Conservation (phyloP, 2,113 vertebrate genomes). For the Azemiops feae region DNA sequence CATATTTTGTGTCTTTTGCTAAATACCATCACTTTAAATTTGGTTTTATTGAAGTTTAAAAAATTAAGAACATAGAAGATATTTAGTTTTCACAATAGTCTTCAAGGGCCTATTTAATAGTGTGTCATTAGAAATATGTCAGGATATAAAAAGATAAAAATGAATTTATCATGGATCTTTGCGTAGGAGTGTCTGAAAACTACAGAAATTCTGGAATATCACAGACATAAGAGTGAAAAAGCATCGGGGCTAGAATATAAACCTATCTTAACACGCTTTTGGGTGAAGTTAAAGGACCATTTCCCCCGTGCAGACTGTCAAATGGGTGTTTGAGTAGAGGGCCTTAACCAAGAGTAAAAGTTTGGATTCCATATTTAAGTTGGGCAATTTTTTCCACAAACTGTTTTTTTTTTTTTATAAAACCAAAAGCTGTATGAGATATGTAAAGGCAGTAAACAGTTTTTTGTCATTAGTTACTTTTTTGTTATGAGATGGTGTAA, state of each 20-base stretch:
- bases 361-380: neutral
- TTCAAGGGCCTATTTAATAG: neutral
- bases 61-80: neutral
- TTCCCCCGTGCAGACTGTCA: neutral
- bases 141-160: neutral
- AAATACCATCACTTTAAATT: neutral
- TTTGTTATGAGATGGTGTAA: too few species aligned
- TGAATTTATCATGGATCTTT: neutral
- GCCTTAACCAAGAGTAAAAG: neutral
- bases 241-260: neutral
- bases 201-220: neutral
- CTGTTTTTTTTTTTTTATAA: neutral
- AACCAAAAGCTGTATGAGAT: neutral
- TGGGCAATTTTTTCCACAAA: neutral
- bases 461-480: too few species aligned
- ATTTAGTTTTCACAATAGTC: neutral
- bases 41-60: neutral
- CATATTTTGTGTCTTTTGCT: neutral
- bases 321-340: neutral
- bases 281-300: neutral
- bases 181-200: neutral
- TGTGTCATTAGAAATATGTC: neutral
- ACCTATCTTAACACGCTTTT: neutral
- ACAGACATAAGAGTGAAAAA: neutral
- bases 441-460: too few species aligned